These are phyloP conservation scores for Seriola rivoliana DNA, from an alignment of 2,113 vertebrate species.

Conservation along the genomic window DNA sequence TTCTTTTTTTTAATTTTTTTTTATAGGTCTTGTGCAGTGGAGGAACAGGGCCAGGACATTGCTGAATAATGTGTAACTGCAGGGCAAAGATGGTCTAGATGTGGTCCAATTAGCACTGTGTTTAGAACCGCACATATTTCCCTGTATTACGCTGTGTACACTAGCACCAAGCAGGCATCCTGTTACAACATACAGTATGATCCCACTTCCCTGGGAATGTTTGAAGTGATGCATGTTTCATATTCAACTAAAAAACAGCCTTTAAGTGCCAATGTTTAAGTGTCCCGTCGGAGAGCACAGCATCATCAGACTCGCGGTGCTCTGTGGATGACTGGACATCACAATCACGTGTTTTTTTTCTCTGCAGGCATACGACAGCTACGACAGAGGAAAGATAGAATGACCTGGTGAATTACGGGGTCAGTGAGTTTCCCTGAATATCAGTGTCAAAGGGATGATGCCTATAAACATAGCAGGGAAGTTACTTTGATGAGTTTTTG, in stretches of 20 bases:
- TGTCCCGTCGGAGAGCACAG: not conserved
- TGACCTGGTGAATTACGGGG: not conserved
- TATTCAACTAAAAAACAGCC: not conserved
- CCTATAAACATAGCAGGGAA: not conserved
- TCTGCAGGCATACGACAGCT: not conserved
- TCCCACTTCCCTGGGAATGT: slow-evolving; percentile 38
- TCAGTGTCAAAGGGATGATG: not conserved
- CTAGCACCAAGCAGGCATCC: slow-evolving; percentile 52
- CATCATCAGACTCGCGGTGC: slow-evolving; percentile 1
- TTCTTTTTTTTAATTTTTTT: slow-evolving; percentile 27
- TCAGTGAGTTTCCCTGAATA: not conserved
- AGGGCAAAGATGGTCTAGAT: slow-evolving; percentile 73
- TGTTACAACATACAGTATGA: slow-evolving; percentile 40
- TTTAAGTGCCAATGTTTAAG: not conserved
- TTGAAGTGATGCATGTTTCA: slow-evolving; percentile 12
- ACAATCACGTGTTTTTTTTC: not conserved
- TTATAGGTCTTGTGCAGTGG: slow-evolving; percentile 32
- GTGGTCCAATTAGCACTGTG: slow-evolving; percentile 72
- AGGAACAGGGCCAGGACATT: slow-evolving; percentile 65
- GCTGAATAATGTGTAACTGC: slow-evolving; percentile 74
- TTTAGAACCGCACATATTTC: slow-evolving; percentile 72
- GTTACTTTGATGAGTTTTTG: not conserved
- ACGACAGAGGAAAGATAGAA: not conserved
- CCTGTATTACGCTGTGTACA: slow-evolving; percentile 62
- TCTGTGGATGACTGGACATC: not conserved